Percentiles rank a stretch among this genome's conserved stretches.
Evolutionary conservation across 2,888 invertebrate genomes (phyloP).

Genomic region (Perdita meconis): DNA sequence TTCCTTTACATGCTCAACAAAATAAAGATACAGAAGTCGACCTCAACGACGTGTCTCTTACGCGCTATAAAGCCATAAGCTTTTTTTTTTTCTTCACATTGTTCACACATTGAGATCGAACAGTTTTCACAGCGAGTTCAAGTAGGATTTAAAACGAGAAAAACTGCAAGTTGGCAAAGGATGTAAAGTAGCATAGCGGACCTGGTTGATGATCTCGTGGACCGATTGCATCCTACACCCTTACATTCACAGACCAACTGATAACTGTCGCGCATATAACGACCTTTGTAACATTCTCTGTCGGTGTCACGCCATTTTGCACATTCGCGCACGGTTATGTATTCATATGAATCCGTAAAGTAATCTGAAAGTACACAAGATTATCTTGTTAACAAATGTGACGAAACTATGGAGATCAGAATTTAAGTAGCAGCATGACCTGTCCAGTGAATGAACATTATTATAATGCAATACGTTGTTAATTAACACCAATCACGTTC

Average conservation of each 20-base stretch:
- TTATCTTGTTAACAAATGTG: not conserved
- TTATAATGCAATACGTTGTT: too few relatives aligned
- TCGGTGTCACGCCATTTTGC: slow-evolving; percentile 61
- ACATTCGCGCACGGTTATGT: slow-evolving; percentile 73
- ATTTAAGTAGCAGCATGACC: too few relatives aligned
- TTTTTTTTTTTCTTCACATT: not conserved
- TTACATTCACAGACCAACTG: slow-evolving; percentile 75
- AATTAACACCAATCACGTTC: too few relatives aligned
- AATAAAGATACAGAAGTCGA: too few relatives aligned
- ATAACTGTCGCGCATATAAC: slow-evolving; percentile 73
- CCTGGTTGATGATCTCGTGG: slow-evolving; percentile 42
- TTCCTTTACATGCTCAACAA: too few relatives aligned
- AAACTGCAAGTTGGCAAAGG: slow-evolving; percentile 42
- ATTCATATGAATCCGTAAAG: slow-evolving; percentile 69
- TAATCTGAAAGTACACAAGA: slow-evolving; percentile 68
- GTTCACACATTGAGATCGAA: not conserved
- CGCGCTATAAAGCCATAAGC: too few relatives aligned
- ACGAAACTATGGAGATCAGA: not conserved
- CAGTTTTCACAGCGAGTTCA: slow-evolving; percentile 8
- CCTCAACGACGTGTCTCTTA: too few relatives aligned
- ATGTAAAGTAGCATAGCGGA: slow-evolving; percentile 10
- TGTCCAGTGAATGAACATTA: too few relatives aligned
- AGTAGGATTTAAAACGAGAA: slow-evolving; percentile 36
- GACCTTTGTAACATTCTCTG: slow-evolving; percentile 73
- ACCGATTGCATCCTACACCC: slow-evolving; percentile 72